Base-by-base conservation (phyloP, 2,797 vertebrate species). In the Enteromius anoplus region DNA sequence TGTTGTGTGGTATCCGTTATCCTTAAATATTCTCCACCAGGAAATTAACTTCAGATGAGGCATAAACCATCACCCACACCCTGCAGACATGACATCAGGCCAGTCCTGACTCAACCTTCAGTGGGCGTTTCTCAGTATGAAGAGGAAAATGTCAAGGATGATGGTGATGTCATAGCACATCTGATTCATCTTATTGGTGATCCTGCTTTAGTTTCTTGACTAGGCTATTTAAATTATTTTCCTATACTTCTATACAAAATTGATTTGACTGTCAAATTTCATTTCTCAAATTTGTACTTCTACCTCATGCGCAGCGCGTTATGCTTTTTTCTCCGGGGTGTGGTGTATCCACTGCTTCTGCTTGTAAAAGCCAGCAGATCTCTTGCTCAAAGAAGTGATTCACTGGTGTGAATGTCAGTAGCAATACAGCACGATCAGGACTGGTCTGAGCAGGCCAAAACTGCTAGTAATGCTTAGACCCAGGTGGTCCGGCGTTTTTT, bases 61-160 rank as follows among this genome's bases (percentile, higher is more conserved):
- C 6, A 37, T 53, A 58, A 80, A 45, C 42, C 37, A 80, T 69
- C 37, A 47, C 34, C 65, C 64, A 77, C 64, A 62, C 65, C 26
- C 81, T 83, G 23, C 49, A 47, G 64, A 83, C 72, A 75, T 82
- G 70, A 73, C 80, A 77, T 77, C 73, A 83, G 40, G 49, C 26
- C 64, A 76, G 72, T 47, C 34, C 37, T 69, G 73, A 83, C 81
- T 76, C 49, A 68, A n/a, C 37, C 17, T 55, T 55, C 58, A 55
- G 49, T 47, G 37, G 81, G 73, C 0, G 64, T 83, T 77, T 62
- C 37, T 76, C 51, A 23, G 4, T 69, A 34, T 68, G 65, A 45
- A 60, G 81, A 70, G 64, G 49, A 77, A 83, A 77, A 77, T 77
- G 64, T 83, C 64, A 70, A 83, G 73, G 62, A 83, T 77, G 47